These are phyloP conservation scores for Camponotus floridanus DNA, from an alignment of 1,140 invertebrate species.

Conservation along the genomic window DNA sequence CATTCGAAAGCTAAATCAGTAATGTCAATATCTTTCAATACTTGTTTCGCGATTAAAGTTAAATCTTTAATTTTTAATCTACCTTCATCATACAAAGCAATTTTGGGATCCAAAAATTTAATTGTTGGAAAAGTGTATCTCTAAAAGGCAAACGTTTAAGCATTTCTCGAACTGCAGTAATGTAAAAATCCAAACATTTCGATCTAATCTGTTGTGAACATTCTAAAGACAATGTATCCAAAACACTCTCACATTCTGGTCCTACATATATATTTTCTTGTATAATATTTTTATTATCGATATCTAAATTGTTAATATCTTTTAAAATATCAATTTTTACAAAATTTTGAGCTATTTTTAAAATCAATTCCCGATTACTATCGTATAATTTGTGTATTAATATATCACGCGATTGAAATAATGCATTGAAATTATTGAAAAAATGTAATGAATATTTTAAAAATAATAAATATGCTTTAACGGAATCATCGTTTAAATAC, in stretches of 20 bases:
- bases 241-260: neutral
- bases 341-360: constrained; percentile 2
- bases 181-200: constrained; percentile 40
- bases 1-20: too few species aligned
- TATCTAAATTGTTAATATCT: constrained; percentile 10
- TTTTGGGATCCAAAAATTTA: too few species aligned
- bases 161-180: constrained; percentile 11
- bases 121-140: neutral
- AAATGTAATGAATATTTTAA: constrained; percentile 21
- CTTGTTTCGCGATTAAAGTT: neutral
- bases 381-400: constrained; percentile 48
- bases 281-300: neutral
- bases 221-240: neutral
- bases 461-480: constrained; percentile 46
- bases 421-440: constrained; percentile 40
- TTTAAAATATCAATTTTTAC: neutral
- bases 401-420: constrained; percentile 34
- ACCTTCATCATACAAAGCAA: too few species aligned
- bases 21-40: neutral
- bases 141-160: neutral
- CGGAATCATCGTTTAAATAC: neutral
- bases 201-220: neutral
- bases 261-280: neutral
- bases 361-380: neutral
- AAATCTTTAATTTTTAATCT: constrained; percentile 1